phyloP scores from a whole-genome alignment of 1,140 invertebrate species.

The Aplysia californica region DNA sequence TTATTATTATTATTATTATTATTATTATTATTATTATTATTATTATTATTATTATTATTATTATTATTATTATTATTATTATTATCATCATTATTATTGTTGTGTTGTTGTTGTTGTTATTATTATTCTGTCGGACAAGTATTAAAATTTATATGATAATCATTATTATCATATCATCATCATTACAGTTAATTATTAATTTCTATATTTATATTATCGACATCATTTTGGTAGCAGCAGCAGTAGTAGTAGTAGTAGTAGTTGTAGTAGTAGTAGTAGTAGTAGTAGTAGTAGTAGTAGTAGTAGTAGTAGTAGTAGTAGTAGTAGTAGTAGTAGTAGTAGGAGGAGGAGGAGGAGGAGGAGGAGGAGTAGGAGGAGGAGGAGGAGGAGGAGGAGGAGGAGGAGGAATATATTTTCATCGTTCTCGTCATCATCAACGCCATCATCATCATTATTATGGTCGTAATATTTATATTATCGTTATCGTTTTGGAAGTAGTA shows the following conservation, averaged over 20 bases:
- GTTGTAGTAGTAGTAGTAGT: not conserved
- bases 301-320: no score
- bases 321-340: no score
- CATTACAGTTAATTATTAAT: no score
- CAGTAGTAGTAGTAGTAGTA: not conserved
- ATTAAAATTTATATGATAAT: no score
- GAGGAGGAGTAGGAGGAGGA: no score
- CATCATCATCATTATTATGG: not conserved
- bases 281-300: no score
- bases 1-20: not conserved
- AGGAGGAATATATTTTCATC: not conserved
- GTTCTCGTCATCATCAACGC: not conserved
- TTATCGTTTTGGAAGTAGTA: not conserved
- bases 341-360: no score
- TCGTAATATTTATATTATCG: not conserved
- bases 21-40: not conserved
- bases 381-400: no score
- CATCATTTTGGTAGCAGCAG: not conserved
- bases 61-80: not conserved
- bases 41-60: not conserved
- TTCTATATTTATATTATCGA: no score
- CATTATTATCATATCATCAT: no score
- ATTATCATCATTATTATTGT: not conserved
- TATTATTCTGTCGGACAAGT: not conserved
- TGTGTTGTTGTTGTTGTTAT: not conserved